These are phyloP conservation scores for Acanthopleura granulata DNA, from an alignment of 2,888 invertebrate species.

Conservation along the genomic window DNA sequence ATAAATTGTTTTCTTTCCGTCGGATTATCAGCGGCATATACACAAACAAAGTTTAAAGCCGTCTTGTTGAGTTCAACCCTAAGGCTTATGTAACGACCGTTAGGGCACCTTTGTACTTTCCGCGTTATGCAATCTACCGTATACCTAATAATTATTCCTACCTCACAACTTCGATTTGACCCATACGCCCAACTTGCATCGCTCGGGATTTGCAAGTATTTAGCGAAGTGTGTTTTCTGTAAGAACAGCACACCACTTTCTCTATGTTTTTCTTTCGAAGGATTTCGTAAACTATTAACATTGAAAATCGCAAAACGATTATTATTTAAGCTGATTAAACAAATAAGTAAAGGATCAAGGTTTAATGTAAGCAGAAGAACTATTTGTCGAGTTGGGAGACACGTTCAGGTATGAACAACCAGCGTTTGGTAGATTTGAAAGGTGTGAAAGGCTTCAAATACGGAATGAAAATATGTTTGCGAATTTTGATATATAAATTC, in stretches of 20 bases:
- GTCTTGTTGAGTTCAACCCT: neutral
- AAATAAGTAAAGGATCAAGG: too few species aligned
- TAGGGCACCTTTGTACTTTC: neutral
- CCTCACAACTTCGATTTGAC: neutral
- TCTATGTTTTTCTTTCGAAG: neutral
- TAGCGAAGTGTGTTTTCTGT: constrained; percentile 13
- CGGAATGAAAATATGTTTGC: too few species aligned
- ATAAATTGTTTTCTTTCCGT: constrained; percentile 7
- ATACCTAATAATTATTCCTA: neutral
- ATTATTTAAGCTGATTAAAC: neutral
- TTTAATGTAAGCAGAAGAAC: too few species aligned
- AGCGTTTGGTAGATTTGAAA: too few species aligned
- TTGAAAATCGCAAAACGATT: neutral
- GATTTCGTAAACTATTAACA: neutral
- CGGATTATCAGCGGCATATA: neutral
- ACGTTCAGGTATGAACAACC: too few species aligned
- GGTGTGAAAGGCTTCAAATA: too few species aligned
- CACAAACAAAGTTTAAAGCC: neutral
- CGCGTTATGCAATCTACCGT: neutral
- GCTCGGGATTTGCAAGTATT: neutral
- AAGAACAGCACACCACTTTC: neutral
- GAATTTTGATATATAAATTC: too few species aligned
- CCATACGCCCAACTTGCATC: constrained; percentile 4
- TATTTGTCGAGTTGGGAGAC: too few species aligned
- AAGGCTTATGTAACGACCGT: neutral